Evolutionary conservation across 2,113 vertebrate species (phyloP).

Genomic region (Eclectus roratus): DNA sequence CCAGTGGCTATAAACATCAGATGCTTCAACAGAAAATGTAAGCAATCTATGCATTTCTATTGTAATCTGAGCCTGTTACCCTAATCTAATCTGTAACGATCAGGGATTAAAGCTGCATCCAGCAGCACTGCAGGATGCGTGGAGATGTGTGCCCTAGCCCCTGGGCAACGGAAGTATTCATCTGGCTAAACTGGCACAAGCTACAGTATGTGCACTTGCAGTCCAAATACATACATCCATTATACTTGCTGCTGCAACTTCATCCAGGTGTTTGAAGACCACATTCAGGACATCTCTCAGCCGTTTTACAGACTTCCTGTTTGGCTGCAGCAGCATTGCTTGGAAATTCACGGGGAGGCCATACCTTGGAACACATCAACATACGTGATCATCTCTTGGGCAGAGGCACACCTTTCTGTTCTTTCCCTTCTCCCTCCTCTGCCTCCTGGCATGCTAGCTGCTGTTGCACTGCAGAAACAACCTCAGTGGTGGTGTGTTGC

Average conservation of each 20-base stretch:
- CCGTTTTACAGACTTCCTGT: conserved; percentile 82
- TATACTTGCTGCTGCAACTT: conserved; percentile 79
- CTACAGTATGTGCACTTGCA: neutral
- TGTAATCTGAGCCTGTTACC: neutral
- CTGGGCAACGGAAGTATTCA: neutral
- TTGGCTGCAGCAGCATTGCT: conserved; percentile 87
- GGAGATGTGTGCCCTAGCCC: neutral
- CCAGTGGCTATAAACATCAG: neutral
- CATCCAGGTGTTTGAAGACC: conserved; percentile 89
- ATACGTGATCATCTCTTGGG: rapidly evolving
- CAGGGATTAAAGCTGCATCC: neutral
- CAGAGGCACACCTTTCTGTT: neutral
- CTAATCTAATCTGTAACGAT: neutral
- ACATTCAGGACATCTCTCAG: conserved; percentile 84
- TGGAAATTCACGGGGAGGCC: conserved; percentile 94
- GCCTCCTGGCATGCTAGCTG: no score
- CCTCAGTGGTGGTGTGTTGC: neutral
- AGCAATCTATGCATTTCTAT: neutral
- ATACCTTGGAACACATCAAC: conserved; percentile 75
- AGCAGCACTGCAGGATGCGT: neutral
- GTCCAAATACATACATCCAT: conserved; percentile 79
- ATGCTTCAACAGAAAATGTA: neutral
- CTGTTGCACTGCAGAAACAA: neutral
- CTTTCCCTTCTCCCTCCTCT: neutral
- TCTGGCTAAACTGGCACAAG: neutral